Evolutionary conservation across 1,140 invertebrate genomes (phyloP).

Genomic region (Diprion similis): DNA sequence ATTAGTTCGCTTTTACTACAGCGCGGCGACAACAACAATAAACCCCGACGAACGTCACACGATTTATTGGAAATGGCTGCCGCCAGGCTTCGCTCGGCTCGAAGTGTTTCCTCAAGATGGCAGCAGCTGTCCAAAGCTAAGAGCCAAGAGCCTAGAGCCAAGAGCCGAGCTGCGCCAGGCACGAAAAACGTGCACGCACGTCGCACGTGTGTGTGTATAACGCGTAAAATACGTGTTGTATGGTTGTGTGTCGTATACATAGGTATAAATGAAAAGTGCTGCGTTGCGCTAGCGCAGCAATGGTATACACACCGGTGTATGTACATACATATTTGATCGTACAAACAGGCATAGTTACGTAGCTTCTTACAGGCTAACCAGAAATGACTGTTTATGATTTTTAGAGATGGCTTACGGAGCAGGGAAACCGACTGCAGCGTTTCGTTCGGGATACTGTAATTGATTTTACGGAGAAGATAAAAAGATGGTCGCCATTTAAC

Average conservation of each 20-base stretch:
- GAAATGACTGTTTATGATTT: no score
- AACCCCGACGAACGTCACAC: slow-evolving; percentile 2
- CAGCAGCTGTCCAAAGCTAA: neutral
- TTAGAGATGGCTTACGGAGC: no score
- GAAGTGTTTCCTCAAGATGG: neutral
- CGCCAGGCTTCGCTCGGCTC: neutral
- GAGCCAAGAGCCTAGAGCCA: no score
- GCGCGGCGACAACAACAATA: slow-evolving; percentile 6
- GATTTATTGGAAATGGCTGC: slow-evolving; percentile 3
- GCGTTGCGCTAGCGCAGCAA: neutral
- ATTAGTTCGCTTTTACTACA: slow-evolving; percentile 7
- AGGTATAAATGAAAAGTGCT: neutral
- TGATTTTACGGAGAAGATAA: no score
- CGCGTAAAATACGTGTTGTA: neutral
- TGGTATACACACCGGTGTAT: no score
- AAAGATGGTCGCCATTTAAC: no score
- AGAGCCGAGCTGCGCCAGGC: neutral
- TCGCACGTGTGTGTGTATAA: neutral
- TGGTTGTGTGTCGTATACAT: neutral
- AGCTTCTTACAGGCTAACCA: no score
- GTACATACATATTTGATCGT: neutral
- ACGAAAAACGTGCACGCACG: neutral
- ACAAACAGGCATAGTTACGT: neutral
- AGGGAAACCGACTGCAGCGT: no score
- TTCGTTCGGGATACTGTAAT: no score